Conservation (phyloP, 2,888 invertebrate genomes). For the Petrolisthes manimaculis region DNA sequence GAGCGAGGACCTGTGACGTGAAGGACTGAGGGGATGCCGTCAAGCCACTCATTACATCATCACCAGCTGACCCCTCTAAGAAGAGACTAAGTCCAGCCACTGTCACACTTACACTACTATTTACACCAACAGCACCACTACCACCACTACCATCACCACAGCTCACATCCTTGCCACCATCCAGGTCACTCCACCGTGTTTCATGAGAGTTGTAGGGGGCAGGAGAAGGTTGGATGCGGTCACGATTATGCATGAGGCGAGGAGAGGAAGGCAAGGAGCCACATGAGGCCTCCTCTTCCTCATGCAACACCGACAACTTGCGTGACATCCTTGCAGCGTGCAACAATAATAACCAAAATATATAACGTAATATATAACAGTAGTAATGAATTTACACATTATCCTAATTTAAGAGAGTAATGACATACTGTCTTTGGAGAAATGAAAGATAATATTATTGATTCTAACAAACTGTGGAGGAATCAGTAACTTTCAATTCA, state of each 20-base stretch:
- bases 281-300: slow-evolving; percentile 46
- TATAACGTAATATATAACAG: neutral
- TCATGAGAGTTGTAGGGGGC: neutral
- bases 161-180: neutral
- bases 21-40: slow-evolving; percentile 53
- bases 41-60: slow-evolving; percentile 25
- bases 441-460: no score
- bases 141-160: neutral
- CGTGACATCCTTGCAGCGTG: slow-evolving; percentile 62
- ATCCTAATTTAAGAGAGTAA: neutral
- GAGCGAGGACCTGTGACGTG: slow-evolving; percentile 56
- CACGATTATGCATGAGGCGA: neutral
- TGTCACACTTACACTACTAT: neutral
- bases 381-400: neutral
- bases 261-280: slow-evolving; percentile 38
- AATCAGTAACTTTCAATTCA: no score
- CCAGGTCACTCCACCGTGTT: neutral
- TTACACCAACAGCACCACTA: neutral
- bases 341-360: slow-evolving; percentile 10
- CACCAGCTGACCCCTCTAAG: slow-evolving; percentile 3
- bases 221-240: slow-evolving; percentile 11
- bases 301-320: slow-evolving; percentile 56
- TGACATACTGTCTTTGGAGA: neutral
- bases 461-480: no score
- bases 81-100: neutral